A percentile compares a stretch with the other conserved stretches of the same genome.
These are phyloP conservation scores for Diacarnus erythraeanus DNA, from an alignment of 37 sponge, comb jelly and placozoan species.

Conservation along the genomic window DNA sequence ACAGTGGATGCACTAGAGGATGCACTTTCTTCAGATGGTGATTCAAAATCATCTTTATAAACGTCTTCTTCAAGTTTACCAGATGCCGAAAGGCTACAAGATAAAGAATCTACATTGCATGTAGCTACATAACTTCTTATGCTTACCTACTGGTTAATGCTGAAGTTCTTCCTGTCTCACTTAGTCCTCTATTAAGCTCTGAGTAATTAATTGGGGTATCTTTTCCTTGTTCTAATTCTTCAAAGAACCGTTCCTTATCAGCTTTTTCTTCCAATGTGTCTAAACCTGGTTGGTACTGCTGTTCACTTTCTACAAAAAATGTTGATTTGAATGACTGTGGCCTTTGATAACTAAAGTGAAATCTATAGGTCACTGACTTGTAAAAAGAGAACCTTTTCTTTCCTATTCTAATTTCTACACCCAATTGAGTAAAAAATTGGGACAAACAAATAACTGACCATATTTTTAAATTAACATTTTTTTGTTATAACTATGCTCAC, in stretches of 20 bases:
- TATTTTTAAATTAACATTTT: no score
- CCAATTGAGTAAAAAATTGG: no score
- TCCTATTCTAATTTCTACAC: conserved; percentile 12
- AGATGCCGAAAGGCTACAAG: background rate
- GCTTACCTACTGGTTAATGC: background rate
- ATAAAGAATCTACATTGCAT: background rate
- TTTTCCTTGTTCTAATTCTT: conserved; percentile 30
- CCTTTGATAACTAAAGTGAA: conserved; percentile 56
- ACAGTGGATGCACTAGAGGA: background rate
- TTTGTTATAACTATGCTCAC: no score
- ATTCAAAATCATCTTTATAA: conserved; percentile 25
- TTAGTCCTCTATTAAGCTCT: conserved; percentile 35
- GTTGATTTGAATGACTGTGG: conserved; percentile 86
- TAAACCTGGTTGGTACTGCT: conserved; percentile 23
- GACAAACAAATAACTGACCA: no score
- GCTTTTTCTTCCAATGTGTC: conserved; percentile 61
- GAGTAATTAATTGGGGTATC: conserved; percentile 38
- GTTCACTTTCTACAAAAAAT: no score
- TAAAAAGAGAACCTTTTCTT: conserved; percentile 62
- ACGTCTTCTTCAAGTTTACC: background rate
- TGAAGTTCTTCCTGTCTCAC: conserved; percentile 20
- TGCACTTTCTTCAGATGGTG: background rate
- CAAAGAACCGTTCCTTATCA: conserved; percentile 60
- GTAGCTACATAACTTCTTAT: background rate
- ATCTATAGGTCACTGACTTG: conserved; percentile 86